A percentile compares a stretch with the other conserved stretches of the same genome.
phyloP scores from a whole-genome alignment of 92 coral and sea anemone genomes.

The Pocillopora meandrina region DNA sequence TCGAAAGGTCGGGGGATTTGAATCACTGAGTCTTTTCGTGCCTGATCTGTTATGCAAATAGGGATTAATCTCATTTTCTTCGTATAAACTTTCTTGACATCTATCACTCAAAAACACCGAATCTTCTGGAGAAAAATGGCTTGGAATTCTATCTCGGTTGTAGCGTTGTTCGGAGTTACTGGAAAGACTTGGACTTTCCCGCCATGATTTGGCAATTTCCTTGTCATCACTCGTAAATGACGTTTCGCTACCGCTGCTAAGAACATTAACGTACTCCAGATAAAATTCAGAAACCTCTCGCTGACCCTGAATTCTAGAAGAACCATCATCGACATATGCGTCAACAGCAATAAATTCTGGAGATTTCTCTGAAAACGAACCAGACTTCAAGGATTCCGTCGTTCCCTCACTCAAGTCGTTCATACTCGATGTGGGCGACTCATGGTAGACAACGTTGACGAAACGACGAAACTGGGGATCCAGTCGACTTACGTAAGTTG shows the following conservation, averaged over 20 bases:
- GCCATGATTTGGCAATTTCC: constrained; percentile 3
- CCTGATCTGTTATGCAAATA: constrained; percentile 26
- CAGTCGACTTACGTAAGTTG: constrained; percentile 37
- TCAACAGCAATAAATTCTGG: constrained; percentile 46
- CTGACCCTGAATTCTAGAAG: constrained; percentile 24
- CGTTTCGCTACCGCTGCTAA: constrained; percentile 33
- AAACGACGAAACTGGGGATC: constrained; percentile 47
- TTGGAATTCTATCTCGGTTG: constrained; percentile 11
- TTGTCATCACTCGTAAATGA: constrained; percentile 18
- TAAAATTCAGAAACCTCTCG: constrained; percentile 37
- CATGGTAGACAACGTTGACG: constrained; percentile 33
- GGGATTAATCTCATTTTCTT: not conserved
- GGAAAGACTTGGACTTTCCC: not conserved
- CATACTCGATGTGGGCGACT: constrained; percentile 18
- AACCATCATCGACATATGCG: constrained; percentile 47
- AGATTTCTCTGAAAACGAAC: constrained; percentile 38
- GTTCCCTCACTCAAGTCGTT: constrained; percentile 14
- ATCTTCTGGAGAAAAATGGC: constrained; percentile 24
- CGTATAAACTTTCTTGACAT: constrained; percentile 1
- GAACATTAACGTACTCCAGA: constrained; percentile 35
- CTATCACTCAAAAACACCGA: constrained; percentile 16
- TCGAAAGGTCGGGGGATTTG: not conserved
- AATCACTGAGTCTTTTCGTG: not conserved
- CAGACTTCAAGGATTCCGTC: constrained; percentile 17
- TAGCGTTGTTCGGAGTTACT: constrained; percentile 32